These are phyloP conservation scores for Atethmia centrago DNA, from an alignment of 2,888 invertebrate species.

Conservation along the genomic window DNA sequence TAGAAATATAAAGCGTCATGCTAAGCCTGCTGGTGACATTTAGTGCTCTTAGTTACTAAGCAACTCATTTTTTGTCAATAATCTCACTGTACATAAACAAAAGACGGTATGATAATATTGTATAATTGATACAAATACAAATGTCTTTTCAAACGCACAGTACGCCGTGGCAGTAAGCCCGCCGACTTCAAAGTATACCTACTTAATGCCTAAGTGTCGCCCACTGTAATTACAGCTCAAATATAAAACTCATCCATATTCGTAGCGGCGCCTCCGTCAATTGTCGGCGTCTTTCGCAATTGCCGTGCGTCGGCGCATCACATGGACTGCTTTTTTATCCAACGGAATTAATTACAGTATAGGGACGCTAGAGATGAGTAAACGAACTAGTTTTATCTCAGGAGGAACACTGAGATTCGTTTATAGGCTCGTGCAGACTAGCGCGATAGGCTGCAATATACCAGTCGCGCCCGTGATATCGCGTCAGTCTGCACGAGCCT, in stretches of 20 bases:
- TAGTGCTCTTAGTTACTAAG: background rate
- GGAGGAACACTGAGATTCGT: slow-evolving; percentile 5
- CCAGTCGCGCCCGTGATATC: too few relatives aligned
- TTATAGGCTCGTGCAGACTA: too few relatives aligned
- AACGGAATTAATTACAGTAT: slow-evolving; percentile 62
- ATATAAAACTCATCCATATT: slow-evolving; percentile 63
- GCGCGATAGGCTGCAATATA: too few relatives aligned
- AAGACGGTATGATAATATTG: too few relatives aligned
- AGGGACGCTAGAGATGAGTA: background rate
- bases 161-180: slow-evolving; percentile 12
- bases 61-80: background rate
- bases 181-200: slow-evolving; percentile 37
- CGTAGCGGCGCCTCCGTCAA: slow-evolving; percentile 71
- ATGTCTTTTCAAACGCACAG: background rate
- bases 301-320: slow-evolving; percentile 66
- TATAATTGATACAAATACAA: slow-evolving; percentile 4
- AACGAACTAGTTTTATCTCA: slow-evolving; percentile 24
- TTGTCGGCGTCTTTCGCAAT: slow-evolving; percentile 76
- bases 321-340: slow-evolving; percentile 60
- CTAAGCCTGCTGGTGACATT: too few relatives aligned
- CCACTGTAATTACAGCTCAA: slow-evolving; percentile 55
- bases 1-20: too few relatives aligned
- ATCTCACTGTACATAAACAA: background rate
- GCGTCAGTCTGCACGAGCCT: too few relatives aligned
- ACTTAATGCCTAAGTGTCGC: slow-evolving; percentile 33